These are phyloP conservation scores for Microctonus brassicae DNA, from an alignment of 2,888 invertebrate genomes.

Conservation along the genomic window DNA sequence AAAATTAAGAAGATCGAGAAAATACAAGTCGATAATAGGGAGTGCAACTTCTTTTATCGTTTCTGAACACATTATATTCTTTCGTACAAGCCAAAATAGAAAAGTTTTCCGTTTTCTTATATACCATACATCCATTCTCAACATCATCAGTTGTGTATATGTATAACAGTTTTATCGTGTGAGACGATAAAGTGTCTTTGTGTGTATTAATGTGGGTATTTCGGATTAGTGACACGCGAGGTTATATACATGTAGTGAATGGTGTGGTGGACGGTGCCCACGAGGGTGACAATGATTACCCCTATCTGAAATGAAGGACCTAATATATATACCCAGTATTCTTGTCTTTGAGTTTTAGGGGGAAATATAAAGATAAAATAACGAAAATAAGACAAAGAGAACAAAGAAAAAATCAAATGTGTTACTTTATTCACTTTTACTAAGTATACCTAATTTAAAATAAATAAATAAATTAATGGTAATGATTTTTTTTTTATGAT, in stretches of 20 bases:
- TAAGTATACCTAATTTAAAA: not conserved
- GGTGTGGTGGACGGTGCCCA: conserved; percentile 36
- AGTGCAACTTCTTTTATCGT: conserved; percentile 1
- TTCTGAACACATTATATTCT: not conserved
- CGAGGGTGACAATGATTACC: conserved; percentile 56
- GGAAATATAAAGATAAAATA: not conserved
- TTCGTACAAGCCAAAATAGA: not conserved
- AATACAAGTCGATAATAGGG: conserved; percentile 20
- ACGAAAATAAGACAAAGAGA: conserved; percentile 30
- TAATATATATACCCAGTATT: conserved; percentile 43
- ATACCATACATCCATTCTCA: not conserved
- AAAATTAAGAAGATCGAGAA: not conserved
- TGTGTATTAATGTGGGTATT: conserved; percentile 47
- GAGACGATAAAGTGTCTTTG: not conserved
- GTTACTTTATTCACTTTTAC: not conserved
- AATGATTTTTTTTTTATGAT: too few relatives aligned
- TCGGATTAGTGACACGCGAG: conserved; percentile 51
- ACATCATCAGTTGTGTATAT: not conserved
- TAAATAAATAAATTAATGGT: conserved; percentile 7
- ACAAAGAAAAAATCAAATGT: not conserved
- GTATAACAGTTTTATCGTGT: conserved; percentile 41
- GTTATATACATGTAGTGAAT: conserved; percentile 22
- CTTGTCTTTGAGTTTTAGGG: not conserved
- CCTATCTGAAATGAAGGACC: conserved; percentile 47
- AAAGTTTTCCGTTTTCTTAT: conserved; percentile 10